Percentiles rank a stretch among this genome's conserved stretches.
phyloP scores from a whole-genome alignment of 1,140 invertebrate genomes.

The Aphidius gifuensis region DNA sequence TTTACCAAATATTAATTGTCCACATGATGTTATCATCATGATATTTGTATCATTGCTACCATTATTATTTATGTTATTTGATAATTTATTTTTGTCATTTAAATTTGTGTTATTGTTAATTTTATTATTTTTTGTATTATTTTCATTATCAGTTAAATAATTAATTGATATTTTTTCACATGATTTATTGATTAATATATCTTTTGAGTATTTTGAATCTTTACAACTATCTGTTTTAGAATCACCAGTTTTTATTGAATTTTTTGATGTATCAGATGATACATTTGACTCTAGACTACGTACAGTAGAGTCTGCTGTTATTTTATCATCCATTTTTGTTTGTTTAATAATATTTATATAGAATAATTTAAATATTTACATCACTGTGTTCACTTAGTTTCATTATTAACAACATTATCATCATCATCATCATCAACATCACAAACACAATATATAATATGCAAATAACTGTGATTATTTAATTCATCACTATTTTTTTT shows the following conservation, averaged over 20 bases:
- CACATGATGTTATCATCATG: conserved; percentile 50
- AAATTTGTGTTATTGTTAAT: conserved; percentile 30
- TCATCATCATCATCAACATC: no score
- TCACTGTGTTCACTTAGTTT: conserved; percentile 1
- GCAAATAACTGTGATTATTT: no score
- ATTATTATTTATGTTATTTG: conserved; percentile 14
- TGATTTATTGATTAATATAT: conserved; percentile 42
- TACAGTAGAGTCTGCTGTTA: conserved; percentile 47
- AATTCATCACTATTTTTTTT: not conserved
- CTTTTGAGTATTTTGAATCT: conserved; percentile 48
- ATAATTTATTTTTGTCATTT: conserved; percentile 10
- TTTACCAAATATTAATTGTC: conserved; percentile 48
- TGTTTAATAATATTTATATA: not conserved
- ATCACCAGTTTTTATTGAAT: conserved; percentile 35
- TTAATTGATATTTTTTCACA: conserved; percentile 5
- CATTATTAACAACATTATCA: not conserved
- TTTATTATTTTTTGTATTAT: conserved; percentile 28
- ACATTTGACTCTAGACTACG: conserved; percentile 49
- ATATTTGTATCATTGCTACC: conserved; percentile 43
- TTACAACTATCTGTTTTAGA: conserved; percentile 42
- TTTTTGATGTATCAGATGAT: conserved; percentile 39
- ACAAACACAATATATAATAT: no score
- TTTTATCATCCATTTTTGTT: conserved; percentile 30
- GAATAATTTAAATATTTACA: not conserved
- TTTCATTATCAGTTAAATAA: conserved; percentile 24